Percentiles rank a stretch among this genome's conserved stretches.
Evolutionary conservation across 2,888 invertebrate genomes (phyloP).

Genomic region (Acleris cristana): DNA sequence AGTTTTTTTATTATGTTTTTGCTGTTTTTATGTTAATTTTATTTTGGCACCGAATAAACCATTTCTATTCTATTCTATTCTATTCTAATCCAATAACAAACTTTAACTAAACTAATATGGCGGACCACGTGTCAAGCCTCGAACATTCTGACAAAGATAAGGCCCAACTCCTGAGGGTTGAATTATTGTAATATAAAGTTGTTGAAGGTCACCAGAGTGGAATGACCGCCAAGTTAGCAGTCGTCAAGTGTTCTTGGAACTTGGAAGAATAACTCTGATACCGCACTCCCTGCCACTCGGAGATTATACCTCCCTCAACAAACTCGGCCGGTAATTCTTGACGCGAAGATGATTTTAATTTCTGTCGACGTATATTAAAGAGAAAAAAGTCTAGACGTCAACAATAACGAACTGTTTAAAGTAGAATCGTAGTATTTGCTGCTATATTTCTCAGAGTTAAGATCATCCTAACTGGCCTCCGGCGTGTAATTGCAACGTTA

Average conservation of each 20-base stretch:
- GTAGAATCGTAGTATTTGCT: no score
- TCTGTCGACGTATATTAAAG: background rate
- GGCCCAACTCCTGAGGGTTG: slow-evolving; percentile 29
- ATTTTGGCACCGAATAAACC: no score
- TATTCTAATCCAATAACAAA: background rate
- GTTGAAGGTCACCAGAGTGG: slow-evolving; percentile 31
- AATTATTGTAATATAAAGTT: slow-evolving; percentile 45
- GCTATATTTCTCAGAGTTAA: no score
- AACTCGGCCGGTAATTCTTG: slow-evolving; percentile 1
- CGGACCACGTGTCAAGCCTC: slow-evolving; percentile 1
- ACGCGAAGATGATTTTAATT: no score
- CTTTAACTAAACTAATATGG: background rate
- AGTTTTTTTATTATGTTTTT: no score
- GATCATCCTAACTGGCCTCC: no score
- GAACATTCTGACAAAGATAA: slow-evolving; percentile 1
- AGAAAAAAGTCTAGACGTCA: no score
- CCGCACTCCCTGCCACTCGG: slow-evolving; percentile 15
- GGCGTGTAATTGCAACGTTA: no score
- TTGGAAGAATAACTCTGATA: slow-evolving; percentile 43
- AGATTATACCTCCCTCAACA: slow-evolving; percentile 9
- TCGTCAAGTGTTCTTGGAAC: slow-evolving; percentile 50
- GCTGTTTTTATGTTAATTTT: no score
- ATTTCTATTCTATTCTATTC: no score
- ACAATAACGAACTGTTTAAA: no score
- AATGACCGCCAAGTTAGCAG: slow-evolving; percentile 54